These are phyloP conservation scores for Dynastes grantii DNA, from an alignment of 2,888 invertebrate species.

Conservation along the genomic window DNA sequence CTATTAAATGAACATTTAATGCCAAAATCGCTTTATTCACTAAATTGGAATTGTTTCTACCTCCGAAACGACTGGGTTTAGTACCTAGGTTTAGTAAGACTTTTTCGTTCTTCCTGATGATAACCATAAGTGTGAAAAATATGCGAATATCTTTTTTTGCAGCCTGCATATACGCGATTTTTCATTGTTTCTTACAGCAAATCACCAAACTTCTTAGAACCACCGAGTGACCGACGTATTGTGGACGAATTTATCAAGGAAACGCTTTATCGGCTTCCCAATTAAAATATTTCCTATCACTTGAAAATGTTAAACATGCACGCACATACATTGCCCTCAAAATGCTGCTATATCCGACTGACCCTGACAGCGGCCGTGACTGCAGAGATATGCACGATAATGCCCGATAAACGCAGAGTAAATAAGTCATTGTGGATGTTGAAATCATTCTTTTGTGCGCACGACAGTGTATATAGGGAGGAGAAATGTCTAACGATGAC, in stretches of 20 bases:
- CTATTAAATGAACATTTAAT: no score
- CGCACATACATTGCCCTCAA: not conserved
- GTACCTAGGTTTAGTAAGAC: no score
- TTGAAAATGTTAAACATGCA: not conserved
- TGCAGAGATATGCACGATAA: slow-evolving; percentile 24
- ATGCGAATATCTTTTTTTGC: no score
- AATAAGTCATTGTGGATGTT: slow-evolving; percentile 32
- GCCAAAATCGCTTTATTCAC: no score
- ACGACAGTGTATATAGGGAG: not conserved
- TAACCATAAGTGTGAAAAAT: no score
- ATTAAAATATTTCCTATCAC: slow-evolving; percentile 25
- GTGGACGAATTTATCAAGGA: slow-evolving; percentile 19
- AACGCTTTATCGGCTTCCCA: slow-evolving; percentile 18
- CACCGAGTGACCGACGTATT: not conserved
- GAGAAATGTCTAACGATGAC: not conserved
- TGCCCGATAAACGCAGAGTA: slow-evolving; percentile 21
- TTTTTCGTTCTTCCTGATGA: no score
- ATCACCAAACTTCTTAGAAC: not conserved
- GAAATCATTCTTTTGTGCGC: slow-evolving; percentile 23
- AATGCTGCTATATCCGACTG: slow-evolving; percentile 8
- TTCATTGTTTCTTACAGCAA: not conserved
- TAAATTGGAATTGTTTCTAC: no score
- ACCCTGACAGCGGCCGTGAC: slow-evolving; percentile 40
- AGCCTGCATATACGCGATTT: not conserved
- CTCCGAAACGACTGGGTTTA: no score